Conservation (phyloP, 2,797 vertebrate species). For the Sebastes vulpes region DNA sequence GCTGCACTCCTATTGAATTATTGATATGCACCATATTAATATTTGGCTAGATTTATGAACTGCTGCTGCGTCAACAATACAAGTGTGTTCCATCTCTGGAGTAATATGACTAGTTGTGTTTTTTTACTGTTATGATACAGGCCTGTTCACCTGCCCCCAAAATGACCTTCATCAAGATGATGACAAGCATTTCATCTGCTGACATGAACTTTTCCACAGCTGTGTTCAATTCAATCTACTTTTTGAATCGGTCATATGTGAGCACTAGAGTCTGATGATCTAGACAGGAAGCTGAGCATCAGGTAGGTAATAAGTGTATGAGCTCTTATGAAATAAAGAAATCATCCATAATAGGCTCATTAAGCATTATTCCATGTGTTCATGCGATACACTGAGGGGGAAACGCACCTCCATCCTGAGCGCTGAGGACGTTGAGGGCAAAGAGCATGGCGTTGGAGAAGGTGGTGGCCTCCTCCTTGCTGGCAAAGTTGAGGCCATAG, state of each 20-base stretch:
- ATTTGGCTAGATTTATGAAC: slow-evolving; percentile 6
- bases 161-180: not conserved
- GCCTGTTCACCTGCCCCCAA: not conserved
- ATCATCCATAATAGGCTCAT: not conserved
- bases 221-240: not conserved
- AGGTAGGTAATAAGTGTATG: not conserved
- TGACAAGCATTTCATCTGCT: not conserved
- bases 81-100: not conserved
- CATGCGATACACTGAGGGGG: not conserved
- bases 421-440: slow-evolving; percentile 96
- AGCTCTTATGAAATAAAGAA: not conserved
- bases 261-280: not conserved
- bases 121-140: not conserved
- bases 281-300: not conserved
- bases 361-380: not conserved
- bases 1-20: slow-evolving; percentile 14
- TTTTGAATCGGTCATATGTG: not conserved
- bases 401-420: slow-evolving; percentile 93
- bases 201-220: not conserved
- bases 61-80: not conserved
- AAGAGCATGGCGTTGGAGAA: slow-evolving; percentile 99
- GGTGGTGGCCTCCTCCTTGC: slow-evolving; percentile 97
- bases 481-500: slow-evolving; percentile 97
- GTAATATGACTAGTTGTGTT: too few species aligned
- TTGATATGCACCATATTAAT: slow-evolving; percentile 18